Evolutionary conservation across 2,797 vertebrate genomes (phyloP).

Genomic region (Balearica regulorum): DNA sequence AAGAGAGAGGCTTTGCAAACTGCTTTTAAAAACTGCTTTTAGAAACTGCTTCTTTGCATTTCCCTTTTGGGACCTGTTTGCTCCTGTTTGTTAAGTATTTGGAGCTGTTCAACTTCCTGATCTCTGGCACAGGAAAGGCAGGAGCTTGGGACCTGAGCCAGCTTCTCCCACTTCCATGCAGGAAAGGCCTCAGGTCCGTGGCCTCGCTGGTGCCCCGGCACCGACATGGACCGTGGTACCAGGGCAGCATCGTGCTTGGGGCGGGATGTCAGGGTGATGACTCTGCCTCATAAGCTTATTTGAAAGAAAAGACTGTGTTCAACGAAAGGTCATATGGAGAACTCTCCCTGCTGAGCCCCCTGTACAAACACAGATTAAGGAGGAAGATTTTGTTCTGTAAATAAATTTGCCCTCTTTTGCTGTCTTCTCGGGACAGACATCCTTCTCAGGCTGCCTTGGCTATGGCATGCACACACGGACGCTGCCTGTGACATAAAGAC

Average conservation of each 20-base stretch:
- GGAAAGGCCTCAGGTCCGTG: neutral
- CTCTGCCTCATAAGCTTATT: neutral
- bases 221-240: fast-evolving
- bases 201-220: fast-evolving
- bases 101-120: neutral
- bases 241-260: fast-evolving
- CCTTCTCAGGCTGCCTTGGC: neutral
- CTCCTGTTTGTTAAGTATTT: neutral
- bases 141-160: neutral
- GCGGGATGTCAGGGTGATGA: neutral
- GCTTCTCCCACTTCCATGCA: neutral
- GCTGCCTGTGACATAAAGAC: neutral
- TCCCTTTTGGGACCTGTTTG: neutral
- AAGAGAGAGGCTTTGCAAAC: neutral
- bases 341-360: fast-evolving
- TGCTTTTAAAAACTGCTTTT: neutral
- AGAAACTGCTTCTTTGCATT: neutral
- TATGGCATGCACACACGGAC: neutral
- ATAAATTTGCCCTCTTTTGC: neutral
- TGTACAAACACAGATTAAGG: neutral
- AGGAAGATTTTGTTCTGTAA: neutral
- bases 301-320: neutral
- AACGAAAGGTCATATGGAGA: neutral
- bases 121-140: neutral
- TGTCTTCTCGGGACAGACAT: neutral